A percentile compares a stretch with the other conserved stretches of the same genome.
These are phyloP conservation scores for Misgurnus mizolepis DNA, from an alignment of 2,113 vertebrate species.

Conservation along the genomic window DNA sequence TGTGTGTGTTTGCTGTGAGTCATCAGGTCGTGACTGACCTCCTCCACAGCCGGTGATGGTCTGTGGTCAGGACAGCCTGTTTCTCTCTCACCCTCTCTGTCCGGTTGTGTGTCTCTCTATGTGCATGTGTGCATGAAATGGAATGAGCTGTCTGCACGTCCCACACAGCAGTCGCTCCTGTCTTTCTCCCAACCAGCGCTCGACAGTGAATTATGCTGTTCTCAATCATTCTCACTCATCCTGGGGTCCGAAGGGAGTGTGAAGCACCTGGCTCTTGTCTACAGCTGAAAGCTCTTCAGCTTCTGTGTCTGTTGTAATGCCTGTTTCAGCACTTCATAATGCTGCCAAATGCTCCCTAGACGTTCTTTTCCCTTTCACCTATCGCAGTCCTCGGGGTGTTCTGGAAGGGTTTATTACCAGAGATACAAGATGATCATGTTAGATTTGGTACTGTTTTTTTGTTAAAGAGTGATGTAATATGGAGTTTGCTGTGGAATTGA, in stretches of 20 bases:
- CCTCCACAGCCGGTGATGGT: slow-evolving; percentile 61
- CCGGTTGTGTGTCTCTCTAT: slow-evolving; percentile 8
- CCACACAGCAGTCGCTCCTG: slow-evolving; percentile 55
- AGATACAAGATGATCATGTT: slow-evolving; percentile 1
- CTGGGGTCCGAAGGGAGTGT: slow-evolving; percentile 8
- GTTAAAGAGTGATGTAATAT: slow-evolving; percentile 5
- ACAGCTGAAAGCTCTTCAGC: slow-evolving; percentile 3
- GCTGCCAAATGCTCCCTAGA: slow-evolving; percentile 25
- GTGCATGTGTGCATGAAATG: slow-evolving; percentile 56
- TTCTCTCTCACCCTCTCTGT: slow-evolving; percentile 63
- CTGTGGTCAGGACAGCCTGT: slow-evolving; percentile 67
- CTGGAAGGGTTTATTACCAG: slow-evolving; percentile 10
- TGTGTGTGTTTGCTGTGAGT: slow-evolving; percentile 61
- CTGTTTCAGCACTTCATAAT: slow-evolving; percentile 2
- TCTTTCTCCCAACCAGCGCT: background rate
- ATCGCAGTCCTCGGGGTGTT: slow-evolving; percentile 18
- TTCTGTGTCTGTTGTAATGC: slow-evolving; percentile 19
- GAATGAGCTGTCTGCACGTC: slow-evolving; percentile 74
- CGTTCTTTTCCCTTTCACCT: slow-evolving; percentile 28
- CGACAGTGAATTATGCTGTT: background rate
- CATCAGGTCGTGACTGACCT: slow-evolving; percentile 70
- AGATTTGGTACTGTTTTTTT: background rate
- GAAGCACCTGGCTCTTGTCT: slow-evolving; percentile 46
- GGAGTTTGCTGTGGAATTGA: background rate
- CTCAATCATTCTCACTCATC: background rate